Base-by-base conservation (phyloP, 2,113 vertebrate genomes). In the Proterorhinus semilunaris region DNA sequence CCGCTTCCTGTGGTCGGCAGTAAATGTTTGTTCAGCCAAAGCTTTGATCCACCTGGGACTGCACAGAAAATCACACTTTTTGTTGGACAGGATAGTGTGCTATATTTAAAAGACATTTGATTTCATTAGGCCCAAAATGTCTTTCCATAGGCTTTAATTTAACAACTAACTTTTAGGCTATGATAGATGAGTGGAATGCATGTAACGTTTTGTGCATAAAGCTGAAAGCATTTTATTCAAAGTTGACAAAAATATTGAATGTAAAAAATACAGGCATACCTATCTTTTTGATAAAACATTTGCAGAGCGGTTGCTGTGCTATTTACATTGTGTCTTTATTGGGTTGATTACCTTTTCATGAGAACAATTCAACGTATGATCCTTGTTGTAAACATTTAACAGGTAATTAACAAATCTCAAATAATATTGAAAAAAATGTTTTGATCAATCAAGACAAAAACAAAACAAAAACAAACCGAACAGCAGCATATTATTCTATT, bases 1-100 rank as follows among this genome's bases (percentile, higher is more conserved):
- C 78, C 51, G 17, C 78, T 74, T 86, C 83, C 80, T 76, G 84
- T 76, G 21, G 48, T n/a, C 48, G 7, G 70, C 65, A 46, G 8
- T 64, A 43, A 52, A 48, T 47, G 43, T 59, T 50, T 43, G 62
- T 11, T 53, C 2, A 68, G 27, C 50, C 42, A 63, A 6, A 48
- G 62, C 62, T 63, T 63, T 63, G 62, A 46, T 63, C 16, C 44
- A 63, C 44, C 16, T 17, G 62, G 62, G 62, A 46, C 8, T 17
- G 16, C 10, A 12, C 16, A 10, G 10, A 63, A 63, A 47, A 63
- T 48, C 4, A 63, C 61, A 11, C 47, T 42, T 45, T 58, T 58
- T 42, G 42, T 61, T n/a, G 17, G 13, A 36, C 12, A 10, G 55
- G 12, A 42, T 36, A 58, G 42, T 51, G 49, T 51, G 46, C 10